Evolutionary conservation across 2,113 vertebrate genomes (phyloP), one percentile per base, ranked within the genome.

Genomic region (Corvus hawaiiensis): DNA sequence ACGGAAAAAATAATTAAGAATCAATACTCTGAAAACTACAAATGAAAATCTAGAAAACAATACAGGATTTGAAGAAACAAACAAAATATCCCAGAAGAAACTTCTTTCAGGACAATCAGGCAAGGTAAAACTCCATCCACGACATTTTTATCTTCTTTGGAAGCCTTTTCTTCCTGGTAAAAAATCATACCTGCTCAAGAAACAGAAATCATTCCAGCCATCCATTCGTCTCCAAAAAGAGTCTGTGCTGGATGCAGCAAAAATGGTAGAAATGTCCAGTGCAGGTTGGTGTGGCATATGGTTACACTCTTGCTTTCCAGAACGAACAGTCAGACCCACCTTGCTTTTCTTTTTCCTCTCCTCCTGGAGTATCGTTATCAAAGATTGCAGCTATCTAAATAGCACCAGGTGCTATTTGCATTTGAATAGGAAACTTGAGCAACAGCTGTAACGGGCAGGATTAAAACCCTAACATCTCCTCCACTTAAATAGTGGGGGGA

Each of bases 391-490:
- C 56, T 94, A 96, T 93, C 97, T 87, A 88, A 92, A 85, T 10
- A 89, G 92, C 49, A 94, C 87, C 84, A 94, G 93, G 96, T 93
- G 72, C 52, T 81, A 94, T 97, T 97, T 97, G 89, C 97, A 93
- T 95, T 69, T 95, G 79, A 97, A 97, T 64, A 94, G 80, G 54
- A 89, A 96, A 95, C 62, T 83, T 94, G 72, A 97, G 89, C 51
- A 94, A 96, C 67, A 92, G 93, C 87, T 72, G 83, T 21, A 95
- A 80, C 2, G 6, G 67, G 90, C 78, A 84, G 93, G 85, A 93
- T 95, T 96, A 94, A 89, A 97, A 95, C 15, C 89, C 49, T 66
- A 95, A 86, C 91, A 88, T 74, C 69, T 82, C 56, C 37, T 88
- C 61, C 73, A 39, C 90, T 86, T 77, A 82, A 88, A 80, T 33